Conservation (phyloP, 2,797 vertebrate species). For the Muscicapa striata region DNA sequence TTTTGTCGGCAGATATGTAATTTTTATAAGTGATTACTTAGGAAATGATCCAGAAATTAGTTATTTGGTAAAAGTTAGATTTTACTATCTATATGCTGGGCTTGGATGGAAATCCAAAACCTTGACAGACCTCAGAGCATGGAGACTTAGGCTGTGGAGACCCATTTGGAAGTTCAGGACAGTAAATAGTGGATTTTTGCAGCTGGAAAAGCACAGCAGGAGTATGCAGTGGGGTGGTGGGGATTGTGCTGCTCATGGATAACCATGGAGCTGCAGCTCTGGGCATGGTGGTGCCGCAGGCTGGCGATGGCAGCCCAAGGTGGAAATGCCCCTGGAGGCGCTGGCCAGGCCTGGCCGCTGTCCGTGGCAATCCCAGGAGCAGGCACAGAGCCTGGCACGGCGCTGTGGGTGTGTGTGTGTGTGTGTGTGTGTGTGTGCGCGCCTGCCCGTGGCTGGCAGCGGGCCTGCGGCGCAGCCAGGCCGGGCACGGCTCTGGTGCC, state of each 20-base stretch:
- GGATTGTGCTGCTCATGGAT: rapidly evolving
- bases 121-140: neutral
- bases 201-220: neutral
- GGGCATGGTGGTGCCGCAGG: neutral
- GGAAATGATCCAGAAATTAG: neutral
- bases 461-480: neutral
- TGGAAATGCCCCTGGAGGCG: rapidly evolving
- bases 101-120: neutral
- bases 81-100: neutral
- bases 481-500: neutral
- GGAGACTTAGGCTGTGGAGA: neutral
- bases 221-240: neutral
- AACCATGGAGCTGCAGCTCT: neutral
- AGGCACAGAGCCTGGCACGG: rapidly evolving
- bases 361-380: rapidly evolving
- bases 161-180: neutral
- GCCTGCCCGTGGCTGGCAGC: too few species aligned
- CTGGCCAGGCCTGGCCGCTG: neutral
- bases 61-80: neutral
- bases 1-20: neutral
- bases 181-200: neutral
- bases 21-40: neutral
- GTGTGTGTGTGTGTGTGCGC: too few species aligned
- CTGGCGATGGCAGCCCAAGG: rapidly evolving
- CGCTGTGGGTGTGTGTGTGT: neutral